Conservation (phyloP, 2,113 vertebrate species). For the Danionella cerebrum region DNA sequence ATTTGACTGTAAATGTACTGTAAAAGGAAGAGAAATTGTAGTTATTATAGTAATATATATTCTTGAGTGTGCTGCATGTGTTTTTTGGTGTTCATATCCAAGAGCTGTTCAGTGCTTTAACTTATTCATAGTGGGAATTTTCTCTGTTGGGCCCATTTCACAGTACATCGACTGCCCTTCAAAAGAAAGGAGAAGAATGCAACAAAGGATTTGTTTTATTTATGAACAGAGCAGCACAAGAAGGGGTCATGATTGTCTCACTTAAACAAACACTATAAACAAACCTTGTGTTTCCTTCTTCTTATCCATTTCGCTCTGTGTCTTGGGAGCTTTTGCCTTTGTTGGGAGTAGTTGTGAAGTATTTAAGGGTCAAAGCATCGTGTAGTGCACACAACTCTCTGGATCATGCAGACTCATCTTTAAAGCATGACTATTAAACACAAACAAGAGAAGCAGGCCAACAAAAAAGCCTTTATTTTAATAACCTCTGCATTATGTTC, state of each 20-base stretch:
- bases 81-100: slow-evolving; percentile 33
- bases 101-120: slow-evolving; percentile 34
- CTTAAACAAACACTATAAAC: slow-evolving; percentile 7
- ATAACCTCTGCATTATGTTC: neutral
- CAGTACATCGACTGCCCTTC: slow-evolving; percentile 47
- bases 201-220: slow-evolving; percentile 62
- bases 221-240: slow-evolving; percentile 45
- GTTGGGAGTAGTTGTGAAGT: neutral
- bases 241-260: slow-evolving; percentile 17
- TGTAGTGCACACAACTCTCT: neutral
- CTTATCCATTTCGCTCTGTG: neutral
- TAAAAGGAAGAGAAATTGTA: too few species aligned
- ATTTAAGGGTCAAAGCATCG: neutral
- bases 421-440: neutral
- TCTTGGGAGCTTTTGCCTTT: slow-evolving; percentile 19
- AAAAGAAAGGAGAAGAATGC: slow-evolving; percentile 31
- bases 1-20: too few species aligned
- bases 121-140: slow-evolving; percentile 56
- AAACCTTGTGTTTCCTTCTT: neutral
- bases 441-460: neutral
- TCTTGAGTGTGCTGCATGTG: too few species aligned
- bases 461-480: neutral
- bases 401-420: neutral
- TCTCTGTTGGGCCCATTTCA: slow-evolving; percentile 52
- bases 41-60: too few species aligned